These are phyloP conservation scores for Lasioglossum oenotherae DNA, from an alignment of 2,888 invertebrate species.

Conservation along the genomic window DNA sequence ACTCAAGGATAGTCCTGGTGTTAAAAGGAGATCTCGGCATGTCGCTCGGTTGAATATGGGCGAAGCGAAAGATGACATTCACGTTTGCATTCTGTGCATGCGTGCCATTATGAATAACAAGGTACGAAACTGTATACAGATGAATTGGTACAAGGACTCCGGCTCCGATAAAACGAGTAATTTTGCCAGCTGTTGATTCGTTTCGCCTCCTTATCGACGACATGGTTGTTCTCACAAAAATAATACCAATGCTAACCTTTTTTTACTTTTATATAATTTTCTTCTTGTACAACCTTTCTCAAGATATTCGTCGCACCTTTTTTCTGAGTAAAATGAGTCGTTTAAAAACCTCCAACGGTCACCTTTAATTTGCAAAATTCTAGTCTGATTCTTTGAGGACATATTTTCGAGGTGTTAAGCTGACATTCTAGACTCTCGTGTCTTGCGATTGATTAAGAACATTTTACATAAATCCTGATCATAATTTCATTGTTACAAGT, in stretches of 20 bases:
- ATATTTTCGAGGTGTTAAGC: no score
- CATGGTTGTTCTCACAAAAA: background rate
- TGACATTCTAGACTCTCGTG: background rate
- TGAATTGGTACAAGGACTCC: constrained; percentile 26
- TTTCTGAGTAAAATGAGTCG: no score
- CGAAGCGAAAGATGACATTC: constrained; percentile 98
- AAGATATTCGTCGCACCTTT: no score
- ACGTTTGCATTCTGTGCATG: constrained; percentile 99
- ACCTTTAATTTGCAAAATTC: no score
- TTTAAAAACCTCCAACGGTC: no score
- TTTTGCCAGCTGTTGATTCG: background rate
- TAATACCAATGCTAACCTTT: background rate
- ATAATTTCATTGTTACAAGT: background rate
- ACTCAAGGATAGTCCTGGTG: constrained; percentile 89
- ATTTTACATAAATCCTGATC: background rate
- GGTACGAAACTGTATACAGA: constrained; percentile 84
- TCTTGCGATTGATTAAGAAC: background rate
- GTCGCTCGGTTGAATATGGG: constrained; percentile 97
- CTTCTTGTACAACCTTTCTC: no score
- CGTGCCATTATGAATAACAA: constrained; percentile 99
- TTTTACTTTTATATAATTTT: no score
- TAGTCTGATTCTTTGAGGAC: no score
- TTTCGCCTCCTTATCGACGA: background rate
- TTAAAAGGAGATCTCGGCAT: constrained; percentile 92
- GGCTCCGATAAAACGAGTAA: background rate